These are phyloP conservation scores for Sesamia inferens DNA, from an alignment of 2,888 invertebrate species.

Conservation along the genomic window DNA sequence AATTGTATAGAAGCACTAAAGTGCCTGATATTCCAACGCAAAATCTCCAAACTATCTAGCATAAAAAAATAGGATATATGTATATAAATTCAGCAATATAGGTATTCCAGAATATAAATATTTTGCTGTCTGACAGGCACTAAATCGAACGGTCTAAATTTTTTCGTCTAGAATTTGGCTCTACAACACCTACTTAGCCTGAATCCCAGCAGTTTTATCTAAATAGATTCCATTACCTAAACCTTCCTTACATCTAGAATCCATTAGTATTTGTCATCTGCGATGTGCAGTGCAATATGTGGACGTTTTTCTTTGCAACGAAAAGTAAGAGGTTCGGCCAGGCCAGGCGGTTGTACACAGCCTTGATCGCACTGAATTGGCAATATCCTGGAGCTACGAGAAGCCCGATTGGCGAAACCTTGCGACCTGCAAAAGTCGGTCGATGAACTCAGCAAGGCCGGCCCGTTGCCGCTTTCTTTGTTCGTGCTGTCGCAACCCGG, in stretches of 20 bases:
- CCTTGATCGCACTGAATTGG: conserved; percentile 89
- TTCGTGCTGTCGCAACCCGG: conserved; percentile 86
- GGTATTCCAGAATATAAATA: conserved; percentile 5
- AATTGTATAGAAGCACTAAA: no score
- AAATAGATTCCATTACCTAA: conserved; percentile 8
- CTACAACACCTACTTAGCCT: not conserved
- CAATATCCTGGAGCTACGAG: conserved; percentile 89
- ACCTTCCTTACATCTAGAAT: conserved; percentile 11
- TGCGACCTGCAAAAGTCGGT: conserved; percentile 89
- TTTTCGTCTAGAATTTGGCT: not conserved
- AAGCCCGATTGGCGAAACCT: conserved; percentile 90
- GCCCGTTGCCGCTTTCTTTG: conserved; percentile 88
- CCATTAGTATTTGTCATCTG: conserved; percentile 47
- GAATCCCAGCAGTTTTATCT: conserved; percentile 3
- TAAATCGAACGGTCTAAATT: conserved; percentile 7
- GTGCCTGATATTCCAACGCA: not conserved
- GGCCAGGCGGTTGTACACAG: conserved; percentile 77
- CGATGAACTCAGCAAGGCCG: conserved; percentile 89
- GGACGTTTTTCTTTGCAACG: conserved; percentile 75
- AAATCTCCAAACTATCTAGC: not conserved
- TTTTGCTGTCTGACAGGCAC: not conserved
- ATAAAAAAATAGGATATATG: no score
- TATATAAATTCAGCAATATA: no score
- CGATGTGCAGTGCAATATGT: conserved; percentile 64
- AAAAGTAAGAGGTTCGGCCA: conserved; percentile 86